phyloP scores from a whole-genome alignment of 2,797 vertebrate genomes.

The Nannoperca australis region DNA sequence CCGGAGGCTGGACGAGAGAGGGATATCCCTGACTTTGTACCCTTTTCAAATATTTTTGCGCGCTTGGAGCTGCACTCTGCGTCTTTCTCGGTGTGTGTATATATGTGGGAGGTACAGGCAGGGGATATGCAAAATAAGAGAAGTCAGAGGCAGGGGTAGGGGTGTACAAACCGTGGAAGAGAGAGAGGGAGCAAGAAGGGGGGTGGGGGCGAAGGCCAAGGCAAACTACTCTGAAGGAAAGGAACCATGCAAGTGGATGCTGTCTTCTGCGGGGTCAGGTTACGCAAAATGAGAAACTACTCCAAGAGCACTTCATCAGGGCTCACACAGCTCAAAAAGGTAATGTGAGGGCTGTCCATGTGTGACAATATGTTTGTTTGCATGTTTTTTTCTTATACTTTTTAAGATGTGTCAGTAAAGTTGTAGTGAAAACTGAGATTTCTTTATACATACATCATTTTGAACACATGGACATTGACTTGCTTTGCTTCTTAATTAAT shows the following conservation, averaged over 20 bases:
- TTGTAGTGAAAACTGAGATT: background rate
- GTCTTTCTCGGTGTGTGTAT: conserved; percentile 33
- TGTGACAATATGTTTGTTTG: conserved; percentile 9
- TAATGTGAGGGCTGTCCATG: conserved; percentile 54
- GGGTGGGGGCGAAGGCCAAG: background rate
- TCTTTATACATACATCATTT: background rate
- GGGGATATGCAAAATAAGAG: conserved; percentile 73
- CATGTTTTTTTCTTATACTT: background rate
- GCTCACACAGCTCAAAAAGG: conserved; percentile 85
- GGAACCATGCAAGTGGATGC: conserved; percentile 87
- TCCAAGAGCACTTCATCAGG: conserved; percentile 78
- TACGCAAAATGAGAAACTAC: conserved; percentile 86
- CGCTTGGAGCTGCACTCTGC: conserved; percentile 28
- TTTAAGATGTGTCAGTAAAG: background rate
- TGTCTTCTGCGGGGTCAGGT: conserved; percentile 80
- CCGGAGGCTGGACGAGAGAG: conserved; percentile 57
- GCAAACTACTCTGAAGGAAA: conserved; percentile 75
- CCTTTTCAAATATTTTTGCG: conserved; percentile 51
- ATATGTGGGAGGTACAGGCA: conserved; percentile 58
- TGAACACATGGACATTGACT: background rate
- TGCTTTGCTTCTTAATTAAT: background rate
- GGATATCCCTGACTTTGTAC: conserved; percentile 59
- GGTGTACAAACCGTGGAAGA: conserved; percentile 53
- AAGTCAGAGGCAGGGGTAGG: conserved; percentile 61
- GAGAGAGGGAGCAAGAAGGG: background rate